Percentiles rank a stretch among this genome's conserved stretches.
Evolutionary conservation across 1,140 invertebrate species (phyloP).

Genomic region (Megathymus violae): DNA sequence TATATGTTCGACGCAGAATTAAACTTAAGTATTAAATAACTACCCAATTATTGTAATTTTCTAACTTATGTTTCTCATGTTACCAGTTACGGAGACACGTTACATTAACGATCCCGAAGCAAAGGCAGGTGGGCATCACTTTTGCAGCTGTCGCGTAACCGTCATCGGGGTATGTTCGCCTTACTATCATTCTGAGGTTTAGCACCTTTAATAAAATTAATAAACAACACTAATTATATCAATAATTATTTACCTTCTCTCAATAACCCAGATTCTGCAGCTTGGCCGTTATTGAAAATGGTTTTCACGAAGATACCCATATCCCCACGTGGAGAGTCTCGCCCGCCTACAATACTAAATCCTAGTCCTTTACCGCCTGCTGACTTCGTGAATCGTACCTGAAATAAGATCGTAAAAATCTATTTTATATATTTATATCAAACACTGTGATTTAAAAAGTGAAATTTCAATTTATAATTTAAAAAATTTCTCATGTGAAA

Average conservation of each 20-base stretch:
- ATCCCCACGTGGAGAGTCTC: slow-evolving; percentile 89
- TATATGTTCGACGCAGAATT: too few species aligned
- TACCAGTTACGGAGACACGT: too few species aligned
- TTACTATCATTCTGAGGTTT: too few species aligned
- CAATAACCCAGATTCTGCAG: slow-evolving; percentile 87
- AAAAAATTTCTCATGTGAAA: too few species aligned
- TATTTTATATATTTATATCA: too few species aligned
- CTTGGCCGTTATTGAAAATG: slow-evolving; percentile 91
- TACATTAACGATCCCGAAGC: background rate
- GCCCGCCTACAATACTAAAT: slow-evolving; percentile 92
- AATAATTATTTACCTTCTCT: slow-evolving; percentile 84
- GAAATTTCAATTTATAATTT: too few species aligned
- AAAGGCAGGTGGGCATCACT: slow-evolving; percentile 36
- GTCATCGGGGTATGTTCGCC: slow-evolving; percentile 49
- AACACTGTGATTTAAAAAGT: too few species aligned
- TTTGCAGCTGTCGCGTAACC: slow-evolving; percentile 54
- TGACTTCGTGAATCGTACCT: slow-evolving; percentile 88
- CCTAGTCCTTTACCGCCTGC: slow-evolving; percentile 89
- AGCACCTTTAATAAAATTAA: too few species aligned
- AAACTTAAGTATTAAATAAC: too few species aligned
- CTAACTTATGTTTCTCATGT: background rate
- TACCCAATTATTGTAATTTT: too few species aligned
- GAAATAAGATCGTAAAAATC: slow-evolving; percentile 42
- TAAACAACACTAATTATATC: too few species aligned
- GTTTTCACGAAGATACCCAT: slow-evolving; percentile 93